Evolutionary conservation across 1,140 invertebrate genomes (phyloP).

Genomic region (Pantala flavescens): DNA sequence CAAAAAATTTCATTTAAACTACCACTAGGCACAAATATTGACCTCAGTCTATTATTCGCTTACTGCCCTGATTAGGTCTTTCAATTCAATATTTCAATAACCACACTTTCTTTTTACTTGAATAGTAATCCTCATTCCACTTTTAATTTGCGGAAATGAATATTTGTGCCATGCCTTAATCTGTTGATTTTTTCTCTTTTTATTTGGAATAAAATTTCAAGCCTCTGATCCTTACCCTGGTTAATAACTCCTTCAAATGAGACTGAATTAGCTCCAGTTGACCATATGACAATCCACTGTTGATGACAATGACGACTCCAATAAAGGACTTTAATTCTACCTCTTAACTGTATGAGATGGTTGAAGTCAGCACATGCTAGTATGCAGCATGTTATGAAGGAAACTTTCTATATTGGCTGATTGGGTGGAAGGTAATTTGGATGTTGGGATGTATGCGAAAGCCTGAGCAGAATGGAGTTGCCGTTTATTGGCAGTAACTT

Average conservation of each 20-base stretch:
- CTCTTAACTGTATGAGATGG: background rate
- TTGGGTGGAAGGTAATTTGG: background rate
- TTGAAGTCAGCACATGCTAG: slow-evolving; percentile 1
- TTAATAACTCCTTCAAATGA: background rate
- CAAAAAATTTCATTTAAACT: no score
- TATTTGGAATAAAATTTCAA: background rate
- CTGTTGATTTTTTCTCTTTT: background rate
- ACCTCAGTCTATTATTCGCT: no score
- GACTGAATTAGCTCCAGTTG: background rate
- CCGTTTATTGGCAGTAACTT: background rate
- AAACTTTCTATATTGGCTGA: background rate
- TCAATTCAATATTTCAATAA: no score
- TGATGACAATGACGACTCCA: background rate
- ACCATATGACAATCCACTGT: background rate
- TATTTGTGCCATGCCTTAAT: no score
- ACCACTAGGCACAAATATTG: no score
- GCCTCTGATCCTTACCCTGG: background rate
- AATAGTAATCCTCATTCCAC: no score
- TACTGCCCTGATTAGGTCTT: no score
- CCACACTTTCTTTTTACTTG: no score
- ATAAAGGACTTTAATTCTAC: background rate
- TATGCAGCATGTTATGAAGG: slow-evolving; percentile 1
- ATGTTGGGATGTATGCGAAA: slow-evolving; percentile 5
- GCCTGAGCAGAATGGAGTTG: background rate
- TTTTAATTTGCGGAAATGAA: no score